Evolutionary conservation across 2,113 vertebrate species (phyloP).

Genomic region (Tachysurus vachellii): DNA sequence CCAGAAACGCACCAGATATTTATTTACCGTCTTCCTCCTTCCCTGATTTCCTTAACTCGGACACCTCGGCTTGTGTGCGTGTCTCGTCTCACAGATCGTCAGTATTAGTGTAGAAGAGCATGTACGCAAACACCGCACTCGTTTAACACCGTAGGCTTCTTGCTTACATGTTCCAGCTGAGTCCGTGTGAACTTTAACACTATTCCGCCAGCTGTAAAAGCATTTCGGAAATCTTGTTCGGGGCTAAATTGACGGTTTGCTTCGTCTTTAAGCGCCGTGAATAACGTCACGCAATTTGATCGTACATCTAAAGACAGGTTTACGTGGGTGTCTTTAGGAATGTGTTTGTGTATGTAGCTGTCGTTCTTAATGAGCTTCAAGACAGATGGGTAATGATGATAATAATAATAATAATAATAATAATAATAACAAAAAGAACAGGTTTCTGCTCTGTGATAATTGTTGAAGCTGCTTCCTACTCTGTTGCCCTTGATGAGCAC

Average conservation of each 20-base stretch:
- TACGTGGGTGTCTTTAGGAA: conserved; percentile 9
- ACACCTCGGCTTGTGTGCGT: neutral
- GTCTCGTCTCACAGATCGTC: neutral
- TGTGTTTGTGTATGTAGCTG: neutral
- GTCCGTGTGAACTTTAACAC: neutral
- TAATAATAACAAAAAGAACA: too few species aligned
- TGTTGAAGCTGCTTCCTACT: neutral
- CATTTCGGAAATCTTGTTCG: neutral
- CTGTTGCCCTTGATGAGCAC: neutral
- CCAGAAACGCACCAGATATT: too few species aligned
- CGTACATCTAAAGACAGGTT: neutral
- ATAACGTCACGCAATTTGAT: neutral
- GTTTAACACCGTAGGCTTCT: too few species aligned
- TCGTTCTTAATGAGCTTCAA: neutral
- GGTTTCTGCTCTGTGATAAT: neutral
- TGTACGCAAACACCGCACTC: neutral
- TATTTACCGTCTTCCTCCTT: neutral
- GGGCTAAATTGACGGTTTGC: neutral
- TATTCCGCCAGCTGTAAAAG: neutral
- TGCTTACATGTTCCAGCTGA: neutral
- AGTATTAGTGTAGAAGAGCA: neutral
- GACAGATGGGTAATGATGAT: neutral
- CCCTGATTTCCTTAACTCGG: neutral
- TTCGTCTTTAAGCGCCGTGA: neutral
- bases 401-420: too few species aligned